These are phyloP conservation scores for Xanthostigma xanthostigma DNA, from an alignment of 2,888 invertebrate species.

Conservation along the genomic window DNA sequence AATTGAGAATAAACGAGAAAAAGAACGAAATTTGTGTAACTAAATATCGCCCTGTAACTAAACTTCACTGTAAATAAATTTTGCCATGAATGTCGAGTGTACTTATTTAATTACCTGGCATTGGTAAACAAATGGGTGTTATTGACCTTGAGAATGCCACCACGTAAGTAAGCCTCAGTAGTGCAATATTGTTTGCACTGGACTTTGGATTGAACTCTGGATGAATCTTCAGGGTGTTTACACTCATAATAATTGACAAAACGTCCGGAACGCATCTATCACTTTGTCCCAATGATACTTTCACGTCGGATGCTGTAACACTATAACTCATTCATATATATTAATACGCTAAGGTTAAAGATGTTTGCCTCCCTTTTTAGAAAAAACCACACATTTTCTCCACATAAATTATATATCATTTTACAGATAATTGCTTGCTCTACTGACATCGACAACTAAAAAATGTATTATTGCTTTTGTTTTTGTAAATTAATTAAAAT, in stretches of 20 bases:
- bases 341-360: too few relatives aligned
- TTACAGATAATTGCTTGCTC: too few relatives aligned
- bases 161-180: constrained; percentile 34
- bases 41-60: too few relatives aligned
- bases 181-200: constrained; percentile 40
- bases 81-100: background rate
- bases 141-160: constrained; percentile 34
- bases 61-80: background rate
- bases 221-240: constrained; percentile 34
- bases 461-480: too few relatives aligned
- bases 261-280: constrained; percentile 35
- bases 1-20: too few relatives aligned
- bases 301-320: constrained; percentile 29
- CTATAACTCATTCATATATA: constrained; percentile 18
- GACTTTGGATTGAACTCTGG: constrained; percentile 35
- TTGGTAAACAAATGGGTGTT: constrained; percentile 41
- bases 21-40: too few relatives aligned
- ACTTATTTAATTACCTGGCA: constrained; percentile 25
- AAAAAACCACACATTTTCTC: too few relatives aligned
- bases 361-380: too few relatives aligned
- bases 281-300: constrained; percentile 36
- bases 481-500: too few relatives aligned
- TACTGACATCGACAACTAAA: too few relatives aligned
- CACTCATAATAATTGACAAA: constrained; percentile 34
- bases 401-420: too few relatives aligned